A percentile compares a stretch with the other conserved stretches of the same genome.
Conservation (phyloP, 2,797 vertebrate genomes). For the Otus scops region DNA sequence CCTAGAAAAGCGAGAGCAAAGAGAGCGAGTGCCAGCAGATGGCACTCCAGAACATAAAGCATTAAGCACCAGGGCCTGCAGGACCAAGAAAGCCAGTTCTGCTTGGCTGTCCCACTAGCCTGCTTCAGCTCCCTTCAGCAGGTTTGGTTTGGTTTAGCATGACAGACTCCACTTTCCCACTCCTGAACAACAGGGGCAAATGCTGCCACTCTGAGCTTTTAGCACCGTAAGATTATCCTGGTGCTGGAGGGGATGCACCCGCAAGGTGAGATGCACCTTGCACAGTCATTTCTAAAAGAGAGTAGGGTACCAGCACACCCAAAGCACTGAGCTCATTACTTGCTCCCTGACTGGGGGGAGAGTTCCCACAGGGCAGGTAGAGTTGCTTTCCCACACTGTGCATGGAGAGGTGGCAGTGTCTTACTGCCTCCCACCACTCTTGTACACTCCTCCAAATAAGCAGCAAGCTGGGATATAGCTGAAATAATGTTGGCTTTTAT, state of each 20-base stretch:
- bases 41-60: conserved; percentile 27
- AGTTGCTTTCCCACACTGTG: neutral
- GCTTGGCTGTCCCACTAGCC: neutral
- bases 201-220: neutral
- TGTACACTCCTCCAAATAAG: neutral
- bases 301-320: neutral
- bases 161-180: accelerated
- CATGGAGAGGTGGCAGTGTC: neutral
- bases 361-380: neutral
- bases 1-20: neutral
- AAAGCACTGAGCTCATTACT: neutral
- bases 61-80: neutral
- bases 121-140: neutral
- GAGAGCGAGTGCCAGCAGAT: conserved; percentile 22
- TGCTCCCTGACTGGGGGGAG: accelerated
- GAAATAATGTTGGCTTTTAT: neutral
- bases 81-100: neutral
- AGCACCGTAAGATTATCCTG: neutral
- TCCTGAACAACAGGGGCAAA: neutral
- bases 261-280: neutral
- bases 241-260: neutral
- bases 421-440: neutral
- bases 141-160: neutral
- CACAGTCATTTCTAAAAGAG: accelerated
- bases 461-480: neutral